A percentile compares a stretch with the other conserved stretches of the same genome.
These are phyloP conservation scores for Danio choprae DNA, from an alignment of 2,797 vertebrate genomes.

Conservation along the genomic window DNA sequence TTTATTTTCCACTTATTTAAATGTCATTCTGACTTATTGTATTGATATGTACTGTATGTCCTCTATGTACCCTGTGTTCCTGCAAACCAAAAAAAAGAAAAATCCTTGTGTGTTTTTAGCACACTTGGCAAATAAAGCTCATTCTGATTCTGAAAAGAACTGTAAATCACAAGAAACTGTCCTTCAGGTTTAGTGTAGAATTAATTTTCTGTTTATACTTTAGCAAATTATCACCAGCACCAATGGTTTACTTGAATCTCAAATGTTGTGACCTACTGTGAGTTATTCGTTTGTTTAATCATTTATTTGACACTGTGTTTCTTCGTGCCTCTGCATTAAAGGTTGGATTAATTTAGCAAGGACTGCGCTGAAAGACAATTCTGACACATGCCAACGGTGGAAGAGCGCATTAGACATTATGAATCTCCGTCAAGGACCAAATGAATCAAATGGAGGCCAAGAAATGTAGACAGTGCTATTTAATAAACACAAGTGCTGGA, in stretches of 20 bases:
- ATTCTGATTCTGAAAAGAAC: too few species aligned
- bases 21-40: too few species aligned
- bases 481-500: constrained; percentile 36
- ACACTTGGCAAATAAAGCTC: too few species aligned
- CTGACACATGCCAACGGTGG: not conserved
- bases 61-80: too few species aligned
- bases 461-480: constrained; percentile 31
- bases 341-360: not conserved
- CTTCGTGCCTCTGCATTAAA: not conserved
- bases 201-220: not conserved
- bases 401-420: constrained; percentile 30
- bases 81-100: too few species aligned
- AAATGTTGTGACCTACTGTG: not conserved
- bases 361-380: not conserved
- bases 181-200: not conserved
- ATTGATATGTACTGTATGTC: too few species aligned
- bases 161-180: too few species aligned
- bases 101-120: too few species aligned
- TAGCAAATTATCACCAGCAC: not conserved
- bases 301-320: not conserved
- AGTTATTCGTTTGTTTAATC: constrained; percentile 3
- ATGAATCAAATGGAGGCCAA: constrained; percentile 10
- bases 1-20: too few species aligned
- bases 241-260: not conserved
- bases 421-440: not conserved